Conservation (phyloP, 2,113 vertebrate genomes). For the Amphilophus citrinellus region DNA sequence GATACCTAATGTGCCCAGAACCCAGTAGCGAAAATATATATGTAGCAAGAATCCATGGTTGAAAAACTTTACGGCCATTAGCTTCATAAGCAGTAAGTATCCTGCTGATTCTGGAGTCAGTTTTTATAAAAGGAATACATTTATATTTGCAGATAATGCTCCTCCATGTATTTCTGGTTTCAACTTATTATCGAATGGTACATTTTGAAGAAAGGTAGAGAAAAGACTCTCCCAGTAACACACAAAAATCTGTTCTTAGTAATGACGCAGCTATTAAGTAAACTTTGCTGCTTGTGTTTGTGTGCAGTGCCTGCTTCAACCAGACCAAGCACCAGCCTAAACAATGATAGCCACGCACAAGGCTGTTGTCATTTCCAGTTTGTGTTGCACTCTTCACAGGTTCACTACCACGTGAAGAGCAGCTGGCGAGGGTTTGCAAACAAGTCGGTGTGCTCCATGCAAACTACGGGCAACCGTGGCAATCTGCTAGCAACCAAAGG, state of each 20-base stretch:
- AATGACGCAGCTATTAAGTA: neutral
- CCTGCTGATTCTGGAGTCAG: slow-evolving; percentile 20
- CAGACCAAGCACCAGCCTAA: too few relatives aligned
- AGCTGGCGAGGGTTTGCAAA: neutral
- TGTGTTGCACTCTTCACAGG: neutral
- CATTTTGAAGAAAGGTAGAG: neutral
- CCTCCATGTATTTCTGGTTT: neutral
- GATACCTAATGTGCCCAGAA: slow-evolving; percentile 13
- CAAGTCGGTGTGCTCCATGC: neutral
- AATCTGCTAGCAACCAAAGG: neutral
- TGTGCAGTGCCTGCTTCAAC: too few relatives aligned
- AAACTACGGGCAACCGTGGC: neutral
- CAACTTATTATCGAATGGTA: neutral
- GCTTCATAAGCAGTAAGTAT: slow-evolving; percentile 7
- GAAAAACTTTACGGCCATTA: neutral
- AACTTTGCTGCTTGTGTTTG: too few relatives aligned
- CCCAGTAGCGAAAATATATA: neutral
- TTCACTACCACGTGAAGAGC: neutral
- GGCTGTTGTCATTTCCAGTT: neutral
- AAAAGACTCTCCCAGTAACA: neutral
- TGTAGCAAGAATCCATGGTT: slow-evolving; percentile 25
- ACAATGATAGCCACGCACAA: too few relatives aligned
- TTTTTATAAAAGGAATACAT: slow-evolving; percentile 22
- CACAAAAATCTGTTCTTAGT: neutral
- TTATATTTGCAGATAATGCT: neutral